phyloP scores from a whole-genome alignment of 2,113 vertebrate species.

The Odontophorus gujanensis region DNA sequence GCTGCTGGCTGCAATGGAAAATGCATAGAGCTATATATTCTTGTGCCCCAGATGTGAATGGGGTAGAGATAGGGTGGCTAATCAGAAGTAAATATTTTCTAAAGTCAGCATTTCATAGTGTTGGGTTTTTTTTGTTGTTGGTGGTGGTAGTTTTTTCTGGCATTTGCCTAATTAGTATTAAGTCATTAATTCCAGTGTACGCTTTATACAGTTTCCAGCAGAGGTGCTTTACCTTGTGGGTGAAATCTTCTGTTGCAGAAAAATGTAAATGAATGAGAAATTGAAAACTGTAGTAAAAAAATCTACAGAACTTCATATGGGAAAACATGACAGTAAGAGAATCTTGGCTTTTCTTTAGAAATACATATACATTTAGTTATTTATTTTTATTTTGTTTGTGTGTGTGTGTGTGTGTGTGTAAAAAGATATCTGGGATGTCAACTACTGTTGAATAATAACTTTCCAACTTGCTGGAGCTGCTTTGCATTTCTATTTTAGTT shows the following conservation, averaged over 20 bases:
- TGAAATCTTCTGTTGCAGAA: constrained; percentile 58
- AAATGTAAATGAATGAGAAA: constrained; percentile 66
- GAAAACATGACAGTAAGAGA: not conserved
- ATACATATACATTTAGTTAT: too few species aligned
- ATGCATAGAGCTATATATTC: not conserved
- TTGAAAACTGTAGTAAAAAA: constrained; percentile 30
- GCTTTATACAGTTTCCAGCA: constrained; percentile 44
- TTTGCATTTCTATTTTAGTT: not conserved
- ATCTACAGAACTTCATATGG: not conserved
- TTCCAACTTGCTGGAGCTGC: not conserved
- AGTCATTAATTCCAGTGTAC: constrained; percentile 49
- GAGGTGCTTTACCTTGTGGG: constrained; percentile 50
- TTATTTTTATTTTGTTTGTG: too few species aligned
- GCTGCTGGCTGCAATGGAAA: not conserved
- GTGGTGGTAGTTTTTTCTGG: not conserved
- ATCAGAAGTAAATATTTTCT: constrained; percentile 48
- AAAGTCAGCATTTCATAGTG: constrained; percentile 31
- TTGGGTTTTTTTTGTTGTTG: not conserved
- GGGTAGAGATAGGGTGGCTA: not conserved
- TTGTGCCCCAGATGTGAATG: not conserved
- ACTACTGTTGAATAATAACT: not conserved
- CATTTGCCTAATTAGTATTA: constrained; percentile 46
- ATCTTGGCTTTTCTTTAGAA: not conserved
- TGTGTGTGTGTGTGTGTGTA: not conserved
- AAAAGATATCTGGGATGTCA: not conserved